Base-by-base conservation (phyloP, 2,113 vertebrate species). In the Himantopus leucocephalus region DNA sequence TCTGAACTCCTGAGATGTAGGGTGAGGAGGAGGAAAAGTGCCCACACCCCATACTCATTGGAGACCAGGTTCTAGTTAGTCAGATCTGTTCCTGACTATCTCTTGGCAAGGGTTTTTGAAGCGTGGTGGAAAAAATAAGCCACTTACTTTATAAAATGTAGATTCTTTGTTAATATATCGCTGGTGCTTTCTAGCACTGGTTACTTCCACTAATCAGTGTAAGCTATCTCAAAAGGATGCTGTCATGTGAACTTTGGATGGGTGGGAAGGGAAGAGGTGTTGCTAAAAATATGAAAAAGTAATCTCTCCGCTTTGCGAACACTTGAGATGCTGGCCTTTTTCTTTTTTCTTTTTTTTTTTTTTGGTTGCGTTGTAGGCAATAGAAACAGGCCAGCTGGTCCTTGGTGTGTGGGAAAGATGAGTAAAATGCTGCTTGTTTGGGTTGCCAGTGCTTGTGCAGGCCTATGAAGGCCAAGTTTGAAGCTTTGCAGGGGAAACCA, bases 261-360 rank as follows among this genome's bases (percentile, higher is more conserved):
- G 63, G 18, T 95, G 43, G 37, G 84, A 85, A 91, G n/a, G 64
- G 34, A 93, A 94, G 68, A 83, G 60, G 37, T 92, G 37, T 91
- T 94, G 64, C 80, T 96, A 90, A 85, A 96, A 89, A 85, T 60
- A 88, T 5, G 3, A 12, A 43, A 92, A 94, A 84, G 52, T 90
- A 73, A 43, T 90, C 52, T 43, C 37, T 32, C 15, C 53, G 35
- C 73, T 73, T 85, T 47, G 47, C 1, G 8, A 88, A 39, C 8
- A 17, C 68, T 82, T 68, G 17, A 87, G 50, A 22, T 19, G 13
- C 50, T 74, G 39, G 29, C 4, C 50, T 29, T 48, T 34, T 39
- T 47, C 8, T 14, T 11, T 9, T 55, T 48, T 7, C 6, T 52
- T 37, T 37, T 37, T 37, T 37, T 37, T 37, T 37, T 37, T 37